phyloP scores from a whole-genome alignment of 30 jellyfish, hydroid and myxozoan species.

The Clytia hemisphaerica region DNA sequence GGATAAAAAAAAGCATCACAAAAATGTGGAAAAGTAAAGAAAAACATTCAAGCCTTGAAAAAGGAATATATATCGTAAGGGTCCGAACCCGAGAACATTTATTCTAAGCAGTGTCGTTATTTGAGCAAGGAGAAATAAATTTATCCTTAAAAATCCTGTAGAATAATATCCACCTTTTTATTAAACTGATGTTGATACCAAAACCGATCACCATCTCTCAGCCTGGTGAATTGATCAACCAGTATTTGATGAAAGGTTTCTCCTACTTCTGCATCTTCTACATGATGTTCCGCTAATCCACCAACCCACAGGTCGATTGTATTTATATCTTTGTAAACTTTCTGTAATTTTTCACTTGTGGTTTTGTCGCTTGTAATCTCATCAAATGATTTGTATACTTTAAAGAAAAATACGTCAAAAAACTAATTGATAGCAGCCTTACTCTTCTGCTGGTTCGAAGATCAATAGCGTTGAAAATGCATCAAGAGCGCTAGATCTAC shows the following conservation, averaged over 20 bases:
- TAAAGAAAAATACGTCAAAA: neutral
- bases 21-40: no score
- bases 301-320: conserved; percentile 35
- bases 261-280: conserved; percentile 23
- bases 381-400: neutral
- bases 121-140: no score
- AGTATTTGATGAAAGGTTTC: conserved; percentile 13
- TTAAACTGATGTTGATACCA: conserved; percentile 12
- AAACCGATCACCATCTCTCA: conserved; percentile 41
- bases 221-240: neutral
- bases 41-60: no score
- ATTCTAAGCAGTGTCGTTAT: no score
- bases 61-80: no score
- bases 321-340: conserved; percentile 6
- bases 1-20: no score
- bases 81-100: no score
- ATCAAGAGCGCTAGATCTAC: no score
- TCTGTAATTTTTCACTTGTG: neutral
- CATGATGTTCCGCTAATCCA: conserved; percentile 35
- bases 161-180: neutral
- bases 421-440: no score
- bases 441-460: no score
- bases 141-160: no score
- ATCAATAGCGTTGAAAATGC: no score
- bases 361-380: conserved; percentile 15